Evolutionary conservation across 2,888 invertebrate species (phyloP).

Genomic region (Zygothrica quintamaculata): DNA sequence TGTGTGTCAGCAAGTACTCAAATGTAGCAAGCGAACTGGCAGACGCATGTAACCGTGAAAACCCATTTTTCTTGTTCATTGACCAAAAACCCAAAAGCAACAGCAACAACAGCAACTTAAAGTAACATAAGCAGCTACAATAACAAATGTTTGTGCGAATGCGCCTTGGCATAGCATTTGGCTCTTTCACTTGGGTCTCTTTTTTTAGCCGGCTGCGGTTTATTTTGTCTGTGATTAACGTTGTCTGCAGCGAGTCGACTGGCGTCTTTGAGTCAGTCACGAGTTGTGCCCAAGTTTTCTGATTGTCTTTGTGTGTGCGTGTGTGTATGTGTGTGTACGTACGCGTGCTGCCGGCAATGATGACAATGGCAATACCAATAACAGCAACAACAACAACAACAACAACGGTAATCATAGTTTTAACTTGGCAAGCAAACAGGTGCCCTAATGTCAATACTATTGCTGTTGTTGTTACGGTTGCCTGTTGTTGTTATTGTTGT

Average conservation of each 20-base stretch:
- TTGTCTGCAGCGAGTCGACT: conserved; percentile 47
- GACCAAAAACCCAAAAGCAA: conserved; percentile 65
- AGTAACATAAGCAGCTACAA: conserved; percentile 11
- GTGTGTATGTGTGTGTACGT: too few species aligned
- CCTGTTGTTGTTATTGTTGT: conserved; percentile 32
- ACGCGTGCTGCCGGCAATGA: conserved; percentile 68
- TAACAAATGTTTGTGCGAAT: conserved; percentile 36
- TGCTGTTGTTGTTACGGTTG: conserved; percentile 37
- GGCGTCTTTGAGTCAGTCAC: conserved; percentile 65
- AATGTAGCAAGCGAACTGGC: conserved; percentile 34
- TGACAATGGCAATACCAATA: conserved; percentile 43
- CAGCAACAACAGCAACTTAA: conserved; percentile 16
- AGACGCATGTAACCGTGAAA: conserved; percentile 79
- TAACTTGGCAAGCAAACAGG: conserved; percentile 74
- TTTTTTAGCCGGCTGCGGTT: conserved; percentile 25
- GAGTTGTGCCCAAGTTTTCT: conserved; percentile 53
- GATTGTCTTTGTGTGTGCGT: conserved; percentile 32
- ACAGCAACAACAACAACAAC: conserved; percentile 47
- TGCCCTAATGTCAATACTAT: conserved; percentile 77
- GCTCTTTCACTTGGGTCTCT: conserved; percentile 66
- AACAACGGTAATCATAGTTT: conserved; percentile 74
- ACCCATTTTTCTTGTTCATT: conserved; percentile 79
- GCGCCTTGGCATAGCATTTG: conserved; percentile 46
- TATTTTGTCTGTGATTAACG: conserved; percentile 72
- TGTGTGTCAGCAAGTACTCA: conserved; percentile 23